Evolutionary conservation across 2,113 vertebrate species (phyloP).

Genomic region (Dicentrarchus labrax): DNA sequence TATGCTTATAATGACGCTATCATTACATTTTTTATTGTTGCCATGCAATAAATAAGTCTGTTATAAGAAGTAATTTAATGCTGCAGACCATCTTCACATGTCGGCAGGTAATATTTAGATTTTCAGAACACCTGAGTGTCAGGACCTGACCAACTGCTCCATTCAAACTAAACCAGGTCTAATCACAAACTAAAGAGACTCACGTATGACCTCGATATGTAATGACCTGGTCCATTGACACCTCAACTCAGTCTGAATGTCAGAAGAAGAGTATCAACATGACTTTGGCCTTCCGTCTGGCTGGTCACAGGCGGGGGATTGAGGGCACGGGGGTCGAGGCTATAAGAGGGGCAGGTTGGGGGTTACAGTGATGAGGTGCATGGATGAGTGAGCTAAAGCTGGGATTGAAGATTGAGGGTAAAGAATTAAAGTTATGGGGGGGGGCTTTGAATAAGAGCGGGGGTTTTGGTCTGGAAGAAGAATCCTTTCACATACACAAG

Average conservation of each 20-base stretch:
- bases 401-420: slow-evolving; percentile 56
- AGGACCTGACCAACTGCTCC: not conserved
- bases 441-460: slow-evolving; percentile 9
- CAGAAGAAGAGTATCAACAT: slow-evolving; percentile 4
- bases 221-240: not conserved
- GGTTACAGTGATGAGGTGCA: slow-evolving; percentile 47
- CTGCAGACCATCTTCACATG: not conserved
- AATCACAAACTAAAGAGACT: not conserved
- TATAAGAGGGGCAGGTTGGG: slow-evolving; percentile 13
- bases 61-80: not conserved
- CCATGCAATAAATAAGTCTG: not conserved
- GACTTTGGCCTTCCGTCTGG: not conserved
- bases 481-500: slow-evolving; percentile 26
- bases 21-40: not conserved
- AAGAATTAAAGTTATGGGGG: slow-evolving; percentile 54
- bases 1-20: not conserved
- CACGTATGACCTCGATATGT: not conserved
- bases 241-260: slow-evolving; percentile 1
- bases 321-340: slow-evolving; percentile 46
- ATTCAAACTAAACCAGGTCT: not conserved
- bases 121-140: not conserved
- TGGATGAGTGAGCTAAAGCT: slow-evolving; percentile 53
- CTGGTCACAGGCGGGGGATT: slow-evolving; percentile 36
- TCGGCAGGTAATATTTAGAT: not conserved
- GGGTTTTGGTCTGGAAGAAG: slow-evolving; percentile 2